Evolutionary conservation across 2,113 vertebrate species (phyloP).

Genomic region (Orientallactaga bullata): DNA sequence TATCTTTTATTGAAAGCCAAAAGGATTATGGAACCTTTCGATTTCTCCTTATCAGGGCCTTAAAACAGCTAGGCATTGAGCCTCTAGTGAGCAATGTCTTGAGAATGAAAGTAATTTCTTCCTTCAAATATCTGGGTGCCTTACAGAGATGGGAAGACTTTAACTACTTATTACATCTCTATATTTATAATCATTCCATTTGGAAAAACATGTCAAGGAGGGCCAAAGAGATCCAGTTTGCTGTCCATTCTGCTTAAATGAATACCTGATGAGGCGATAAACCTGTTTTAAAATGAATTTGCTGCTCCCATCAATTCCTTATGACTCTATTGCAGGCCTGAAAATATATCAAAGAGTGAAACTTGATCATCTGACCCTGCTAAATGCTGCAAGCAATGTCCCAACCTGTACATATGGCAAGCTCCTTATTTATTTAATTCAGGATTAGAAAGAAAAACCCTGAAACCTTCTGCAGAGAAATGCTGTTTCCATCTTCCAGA

Average conservation of each 20-base stretch:
- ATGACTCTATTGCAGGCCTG: constrained; percentile 59
- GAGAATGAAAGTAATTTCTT: constrained; percentile 74
- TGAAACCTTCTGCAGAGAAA: background rate
- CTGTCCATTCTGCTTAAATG: constrained; percentile 69
- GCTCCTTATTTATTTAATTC: constrained; percentile 70
- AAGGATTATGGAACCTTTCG: constrained; percentile 14
- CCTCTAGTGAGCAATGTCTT: constrained; percentile 30
- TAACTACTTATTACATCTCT: constrained; percentile 63
- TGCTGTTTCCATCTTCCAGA: constrained; percentile 8
- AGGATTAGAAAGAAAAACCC: background rate
- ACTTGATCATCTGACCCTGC: constrained; percentile 75
- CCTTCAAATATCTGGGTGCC: constrained; percentile 53
- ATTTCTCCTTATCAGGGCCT: constrained; percentile 16
- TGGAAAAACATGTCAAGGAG: constrained; percentile 75
- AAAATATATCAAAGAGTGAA: constrained; percentile 81
- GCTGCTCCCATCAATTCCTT: constrained; percentile 62
- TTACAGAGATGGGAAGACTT: constrained; percentile 42
- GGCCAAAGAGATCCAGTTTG: constrained; percentile 58
- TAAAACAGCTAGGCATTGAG: constrained; percentile 49
- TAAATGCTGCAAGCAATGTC: constrained; percentile 69
- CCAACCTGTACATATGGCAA: constrained; percentile 31
- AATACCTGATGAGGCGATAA: constrained; percentile 70
- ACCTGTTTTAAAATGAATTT: constrained; percentile 77
- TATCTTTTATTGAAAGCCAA: constrained; percentile 22
- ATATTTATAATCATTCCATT: constrained; percentile 73